A percentile compares a stretch with the other conserved stretches of the same genome.
These are phyloP conservation scores for Agelaius phoeniceus DNA, from an alignment of 2,113 vertebrate genomes.

Conservation along the genomic window DNA sequence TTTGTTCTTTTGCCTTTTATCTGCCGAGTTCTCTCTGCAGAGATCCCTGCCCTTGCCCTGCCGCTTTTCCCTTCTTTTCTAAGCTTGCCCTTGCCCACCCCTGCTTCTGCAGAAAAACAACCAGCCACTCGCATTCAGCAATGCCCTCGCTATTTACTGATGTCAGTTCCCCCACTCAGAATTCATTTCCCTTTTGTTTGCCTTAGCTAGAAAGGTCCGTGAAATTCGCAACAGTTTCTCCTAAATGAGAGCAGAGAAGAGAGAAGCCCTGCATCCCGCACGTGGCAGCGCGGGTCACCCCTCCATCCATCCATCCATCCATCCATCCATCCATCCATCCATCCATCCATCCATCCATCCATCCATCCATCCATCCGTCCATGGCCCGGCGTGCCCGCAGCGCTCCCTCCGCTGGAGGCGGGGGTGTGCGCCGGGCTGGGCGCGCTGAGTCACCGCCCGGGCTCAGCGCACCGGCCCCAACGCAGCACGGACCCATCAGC, in stretches of 20 bases:
- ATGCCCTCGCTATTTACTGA: neutral
- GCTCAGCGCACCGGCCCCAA: neutral
- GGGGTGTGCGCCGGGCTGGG: neutral
- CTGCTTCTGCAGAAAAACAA: neutral
- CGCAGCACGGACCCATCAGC: neutral
- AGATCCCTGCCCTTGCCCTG: neutral
- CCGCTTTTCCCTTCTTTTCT: neutral
- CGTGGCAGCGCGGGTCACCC: neutral
- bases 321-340: no score
- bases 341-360: no score
- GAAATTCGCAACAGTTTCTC: neutral
- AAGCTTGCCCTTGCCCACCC: neutral
- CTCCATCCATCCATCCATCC: no score
- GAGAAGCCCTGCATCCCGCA: neutral
- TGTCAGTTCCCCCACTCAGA: neutral
- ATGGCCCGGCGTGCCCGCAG: neutral
- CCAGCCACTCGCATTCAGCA: neutral
- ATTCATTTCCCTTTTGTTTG: neutral
- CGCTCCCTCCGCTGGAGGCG: neutral
- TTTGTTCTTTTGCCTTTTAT: conserved; percentile 52
- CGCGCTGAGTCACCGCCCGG: neutral
- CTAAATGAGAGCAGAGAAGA: neutral
- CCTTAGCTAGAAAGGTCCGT: neutral
- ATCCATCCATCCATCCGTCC: no score
- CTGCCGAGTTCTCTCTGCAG: neutral